These are phyloP conservation scores for Sebastiscus tertius DNA, from an alignment of 2,797 vertebrate species.

Conservation along the genomic window DNA sequence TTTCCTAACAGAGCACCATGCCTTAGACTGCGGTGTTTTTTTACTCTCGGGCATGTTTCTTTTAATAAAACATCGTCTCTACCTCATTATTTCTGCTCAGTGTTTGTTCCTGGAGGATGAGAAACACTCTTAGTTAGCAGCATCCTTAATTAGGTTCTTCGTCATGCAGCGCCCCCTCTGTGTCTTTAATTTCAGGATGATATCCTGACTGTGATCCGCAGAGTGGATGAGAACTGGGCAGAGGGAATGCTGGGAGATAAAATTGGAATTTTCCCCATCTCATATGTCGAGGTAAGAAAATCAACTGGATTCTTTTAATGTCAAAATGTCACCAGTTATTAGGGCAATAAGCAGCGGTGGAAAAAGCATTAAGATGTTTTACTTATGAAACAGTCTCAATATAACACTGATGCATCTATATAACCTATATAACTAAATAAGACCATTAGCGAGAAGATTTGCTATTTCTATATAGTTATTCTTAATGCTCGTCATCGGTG, in stretches of 20 bases:
- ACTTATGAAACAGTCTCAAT: no score
- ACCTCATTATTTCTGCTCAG: constrained; percentile 42
- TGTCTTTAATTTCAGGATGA: constrained; percentile 87
- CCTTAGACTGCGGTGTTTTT: not conserved
- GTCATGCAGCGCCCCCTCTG: not conserved
- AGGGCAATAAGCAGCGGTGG: not conserved
- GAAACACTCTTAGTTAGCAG: constrained; percentile 35
- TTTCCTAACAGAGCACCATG: constrained; percentile 15
- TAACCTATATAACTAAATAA: no score
- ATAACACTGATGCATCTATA: no score
- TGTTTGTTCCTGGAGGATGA: constrained; percentile 42
- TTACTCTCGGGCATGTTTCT: constrained; percentile 3
- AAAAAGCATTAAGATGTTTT: not conserved
- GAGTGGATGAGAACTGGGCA: constrained; percentile 99
- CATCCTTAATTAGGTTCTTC: constrained; percentile 32
- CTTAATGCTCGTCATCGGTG: no score
- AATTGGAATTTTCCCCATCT: constrained; percentile 99
- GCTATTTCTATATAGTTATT: no score
- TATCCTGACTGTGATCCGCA: constrained; percentile 96
- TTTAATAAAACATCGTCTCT: constrained; percentile 43
- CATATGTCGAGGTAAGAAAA: constrained; percentile 94
- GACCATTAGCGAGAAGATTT: no score
- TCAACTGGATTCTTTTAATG: not conserved
- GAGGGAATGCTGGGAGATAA: constrained; percentile 99
- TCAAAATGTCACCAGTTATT: constrained; percentile 4